Evolutionary conservation across 2,113 vertebrate genomes (phyloP), one percentile per base, ranked within the genome.

Genomic region (Electrona antarctica): DNA sequence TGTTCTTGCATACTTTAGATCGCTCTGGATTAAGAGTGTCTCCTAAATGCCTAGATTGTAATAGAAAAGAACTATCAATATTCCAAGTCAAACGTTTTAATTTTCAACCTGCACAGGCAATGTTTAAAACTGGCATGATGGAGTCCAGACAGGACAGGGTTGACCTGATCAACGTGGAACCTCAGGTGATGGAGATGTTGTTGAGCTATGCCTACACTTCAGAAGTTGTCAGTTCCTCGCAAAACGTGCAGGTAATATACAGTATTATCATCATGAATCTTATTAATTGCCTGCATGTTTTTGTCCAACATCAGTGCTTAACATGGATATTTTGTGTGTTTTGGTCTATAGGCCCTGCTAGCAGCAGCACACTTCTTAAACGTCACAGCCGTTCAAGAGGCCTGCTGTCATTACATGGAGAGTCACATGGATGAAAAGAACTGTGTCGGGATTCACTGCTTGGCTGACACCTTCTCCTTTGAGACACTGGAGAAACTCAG

Each of bases 401-500:
- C 93, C 64, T 94, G 93, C 28, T 93, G 92, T 79, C 75, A 82
- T 9, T 94, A 93, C 52, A 93, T 94, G 93, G 92, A 94, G 90
- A 85, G 87, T 11, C 94, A 94, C 81, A 93, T 95, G 93, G 94
- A 95, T 0, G 94, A 93, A 79, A 92, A 88, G 48, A 94, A 94
- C 87, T 94, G 93, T 7, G 92, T 94, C 75, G 94, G 93, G 41
- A 94, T 94, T 54, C 94, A 94, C 85, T 94, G 94, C 77, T 94
- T 94, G 4, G 93, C 94, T 0, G 93, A 94, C 73, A 93, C 93
- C 3, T 93, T 94, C 73, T 93, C 93, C 4, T 94, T 93, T 62
- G 86, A 82, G 54, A 77, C 85, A 79, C 87, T 94, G 86, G 92
- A 94, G 84, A 86, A 82, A 33, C 84, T 73, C 60, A 94, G 94